These are phyloP conservation scores for Proisotoma minuta DNA, from an alignment of 2,888 invertebrate species.

Conservation along the genomic window DNA sequence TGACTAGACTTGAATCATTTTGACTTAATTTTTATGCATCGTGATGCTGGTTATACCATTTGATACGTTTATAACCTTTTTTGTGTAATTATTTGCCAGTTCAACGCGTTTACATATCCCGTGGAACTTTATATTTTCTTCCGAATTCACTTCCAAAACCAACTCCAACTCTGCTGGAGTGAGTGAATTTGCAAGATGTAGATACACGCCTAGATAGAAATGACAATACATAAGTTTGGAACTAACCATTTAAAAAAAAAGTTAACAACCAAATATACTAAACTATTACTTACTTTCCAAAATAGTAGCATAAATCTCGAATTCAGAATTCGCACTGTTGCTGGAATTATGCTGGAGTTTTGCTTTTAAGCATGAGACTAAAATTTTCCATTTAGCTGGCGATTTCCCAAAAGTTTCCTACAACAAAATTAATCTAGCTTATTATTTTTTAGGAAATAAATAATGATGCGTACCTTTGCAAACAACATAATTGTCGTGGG, in stretches of 20 bases:
- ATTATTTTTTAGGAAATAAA: not conserved
- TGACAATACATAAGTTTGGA: not conserved
- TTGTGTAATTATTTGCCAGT: slow-evolving; percentile 39
- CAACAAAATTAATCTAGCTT: not conserved
- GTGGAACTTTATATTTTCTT: slow-evolving; percentile 40
- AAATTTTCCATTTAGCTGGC: slow-evolving; percentile 39
- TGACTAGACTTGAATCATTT: slow-evolving; percentile 9
- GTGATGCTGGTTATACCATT: no score
- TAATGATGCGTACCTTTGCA: slow-evolving; percentile 57
- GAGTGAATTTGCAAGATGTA: slow-evolving; percentile 45
- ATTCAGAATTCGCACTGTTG: slow-evolving; percentile 31
- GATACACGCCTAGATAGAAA: slow-evolving; percentile 41
- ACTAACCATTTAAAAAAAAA: not conserved
- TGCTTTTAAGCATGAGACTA: slow-evolving; percentile 42
- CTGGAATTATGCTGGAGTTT: slow-evolving; percentile 36
- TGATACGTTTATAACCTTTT: slow-evolving; percentile 43
- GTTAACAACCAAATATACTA: not conserved
- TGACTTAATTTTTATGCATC: not conserved
- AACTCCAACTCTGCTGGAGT: slow-evolving; percentile 40
- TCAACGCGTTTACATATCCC: slow-evolving; percentile 43
- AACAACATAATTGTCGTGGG: slow-evolving; percentile 58
- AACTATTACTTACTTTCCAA: slow-evolving; percentile 42
- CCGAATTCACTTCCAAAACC: slow-evolving; percentile 44
- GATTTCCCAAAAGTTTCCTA: slow-evolving; percentile 46
- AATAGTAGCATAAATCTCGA: slow-evolving; percentile 42